phyloP scores from a whole-genome alignment of 2,797 vertebrate species.

The Neostethus bicornis region DNA sequence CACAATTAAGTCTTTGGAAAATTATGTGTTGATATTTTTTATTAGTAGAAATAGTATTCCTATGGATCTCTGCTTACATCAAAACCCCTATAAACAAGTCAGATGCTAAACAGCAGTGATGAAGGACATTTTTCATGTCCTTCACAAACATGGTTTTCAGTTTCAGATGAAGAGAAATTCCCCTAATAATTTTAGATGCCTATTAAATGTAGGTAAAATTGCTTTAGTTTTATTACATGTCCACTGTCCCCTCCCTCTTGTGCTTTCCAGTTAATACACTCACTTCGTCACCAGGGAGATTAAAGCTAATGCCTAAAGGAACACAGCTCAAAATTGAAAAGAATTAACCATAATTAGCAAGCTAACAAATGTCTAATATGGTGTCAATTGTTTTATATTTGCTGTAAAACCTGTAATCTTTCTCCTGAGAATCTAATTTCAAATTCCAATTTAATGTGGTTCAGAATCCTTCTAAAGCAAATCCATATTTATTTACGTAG shows the following conservation, averaged over 20 bases:
- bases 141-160: slow-evolving; percentile 21
- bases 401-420: slow-evolving; percentile 74
- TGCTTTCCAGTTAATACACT: slow-evolving; percentile 69
- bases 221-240: slow-evolving; percentile 67
- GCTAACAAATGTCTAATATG: slow-evolving; percentile 77
- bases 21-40: too few relatives aligned
- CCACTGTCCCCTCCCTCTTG: slow-evolving; percentile 58
- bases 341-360: slow-evolving; percentile 82
- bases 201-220: slow-evolving; percentile 55
- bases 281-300: slow-evolving; percentile 80
- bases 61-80: not conserved
- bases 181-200: slow-evolving; percentile 49
- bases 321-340: slow-evolving; percentile 77
- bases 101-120: not conserved
- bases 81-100: not conserved
- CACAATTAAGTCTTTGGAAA: not conserved
- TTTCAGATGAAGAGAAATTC: slow-evolving; percentile 37
- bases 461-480: slow-evolving; percentile 53
- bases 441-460: slow-evolving; percentile 46
- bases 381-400: slow-evolving; percentile 70
- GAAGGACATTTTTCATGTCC: too few relatives aligned
- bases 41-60: too few relatives aligned
- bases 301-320: slow-evolving; percentile 81
- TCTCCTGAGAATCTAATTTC: slow-evolving; percentile 64
- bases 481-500: slow-evolving; percentile 55